phyloP scores from a whole-genome alignment of 2,888 invertebrate genomes.

The Dynastes grantii region DNA sequence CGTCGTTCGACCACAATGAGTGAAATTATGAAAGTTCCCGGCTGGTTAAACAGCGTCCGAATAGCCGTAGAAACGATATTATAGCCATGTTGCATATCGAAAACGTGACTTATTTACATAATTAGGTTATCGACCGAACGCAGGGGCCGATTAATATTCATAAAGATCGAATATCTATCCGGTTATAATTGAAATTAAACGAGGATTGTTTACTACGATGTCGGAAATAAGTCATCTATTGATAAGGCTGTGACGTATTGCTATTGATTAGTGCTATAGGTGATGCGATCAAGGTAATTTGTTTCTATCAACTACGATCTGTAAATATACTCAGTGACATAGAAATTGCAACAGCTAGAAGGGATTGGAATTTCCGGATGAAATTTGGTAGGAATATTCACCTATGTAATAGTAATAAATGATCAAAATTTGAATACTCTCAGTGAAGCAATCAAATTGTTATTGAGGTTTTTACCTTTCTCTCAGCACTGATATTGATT shows the following conservation, averaged over 20 bases:
- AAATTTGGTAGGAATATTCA: too few relatives aligned
- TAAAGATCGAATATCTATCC: constrained; percentile 7
- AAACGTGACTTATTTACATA: constrained; percentile 44
- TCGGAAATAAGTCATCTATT: constrained; percentile 6
- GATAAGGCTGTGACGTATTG: not conserved
- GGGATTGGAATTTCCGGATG: too few relatives aligned
- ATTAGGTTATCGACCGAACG: constrained; percentile 14
- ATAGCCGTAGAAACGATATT: constrained; percentile 26
- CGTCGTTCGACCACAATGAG: constrained; percentile 39
- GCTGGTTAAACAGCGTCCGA: not conserved
- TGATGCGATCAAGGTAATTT: not conserved
- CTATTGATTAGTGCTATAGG: not conserved
- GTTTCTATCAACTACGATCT: too few relatives aligned
- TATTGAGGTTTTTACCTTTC: too few relatives aligned
- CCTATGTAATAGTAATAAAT: too few relatives aligned
- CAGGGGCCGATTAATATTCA: not conserved
- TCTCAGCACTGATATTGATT: too few relatives aligned
- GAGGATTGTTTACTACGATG: not conserved
- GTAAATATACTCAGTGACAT: too few relatives aligned
- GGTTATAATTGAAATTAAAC: constrained; percentile 9
- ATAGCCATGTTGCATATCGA: not conserved
- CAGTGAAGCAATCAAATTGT: too few relatives aligned
- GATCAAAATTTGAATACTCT: too few relatives aligned
- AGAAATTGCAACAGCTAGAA: too few relatives aligned
- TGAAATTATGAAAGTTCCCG: constrained; percentile 50